Percentiles rank a stretch among this genome's conserved stretches.
Conservation (phyloP, 2,797 vertebrate species). For the Rhodeus uyekii region DNA sequence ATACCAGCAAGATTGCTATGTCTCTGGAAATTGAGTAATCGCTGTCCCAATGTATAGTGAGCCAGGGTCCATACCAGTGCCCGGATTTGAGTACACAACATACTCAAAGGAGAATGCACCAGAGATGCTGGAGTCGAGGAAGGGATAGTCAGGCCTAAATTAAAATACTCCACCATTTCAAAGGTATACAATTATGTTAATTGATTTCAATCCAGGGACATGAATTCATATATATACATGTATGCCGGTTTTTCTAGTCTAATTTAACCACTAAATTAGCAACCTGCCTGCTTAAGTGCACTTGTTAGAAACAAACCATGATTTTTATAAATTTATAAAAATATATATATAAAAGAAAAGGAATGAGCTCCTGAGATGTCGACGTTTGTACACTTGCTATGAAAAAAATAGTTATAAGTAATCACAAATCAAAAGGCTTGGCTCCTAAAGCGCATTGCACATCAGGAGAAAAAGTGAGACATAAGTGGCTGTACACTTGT, state of each 20-base stretch:
- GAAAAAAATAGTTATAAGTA: neutral
- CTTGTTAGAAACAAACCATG: slow-evolving; percentile 31
- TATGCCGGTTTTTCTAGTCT: slow-evolving; percentile 2
- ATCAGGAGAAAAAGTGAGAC: neutral
- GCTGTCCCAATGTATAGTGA: neutral
- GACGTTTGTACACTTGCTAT: neutral
- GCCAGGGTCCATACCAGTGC: neutral
- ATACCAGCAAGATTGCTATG: neutral
- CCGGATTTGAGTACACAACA: neutral
- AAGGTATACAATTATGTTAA: slow-evolving; percentile 16
- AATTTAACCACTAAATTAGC: slow-evolving; percentile 33
- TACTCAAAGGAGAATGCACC: neutral
- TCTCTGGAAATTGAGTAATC: neutral
- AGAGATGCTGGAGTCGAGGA: neutral
- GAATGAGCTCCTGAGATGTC: neutral
- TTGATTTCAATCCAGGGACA: slow-evolving; percentile 32
- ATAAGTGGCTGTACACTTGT: slow-evolving; percentile 4
- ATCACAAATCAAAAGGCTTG: neutral
- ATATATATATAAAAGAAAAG: neutral
- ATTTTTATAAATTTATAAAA: too few relatives aligned
- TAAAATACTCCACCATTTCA: neutral
- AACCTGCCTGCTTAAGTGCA: slow-evolving; percentile 29
- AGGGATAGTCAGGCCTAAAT: neutral
- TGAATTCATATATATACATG: too few relatives aligned
- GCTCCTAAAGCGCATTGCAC: neutral